Base-by-base conservation (phyloP, 2,888 invertebrate species). In the Apodemia zela region DNA sequence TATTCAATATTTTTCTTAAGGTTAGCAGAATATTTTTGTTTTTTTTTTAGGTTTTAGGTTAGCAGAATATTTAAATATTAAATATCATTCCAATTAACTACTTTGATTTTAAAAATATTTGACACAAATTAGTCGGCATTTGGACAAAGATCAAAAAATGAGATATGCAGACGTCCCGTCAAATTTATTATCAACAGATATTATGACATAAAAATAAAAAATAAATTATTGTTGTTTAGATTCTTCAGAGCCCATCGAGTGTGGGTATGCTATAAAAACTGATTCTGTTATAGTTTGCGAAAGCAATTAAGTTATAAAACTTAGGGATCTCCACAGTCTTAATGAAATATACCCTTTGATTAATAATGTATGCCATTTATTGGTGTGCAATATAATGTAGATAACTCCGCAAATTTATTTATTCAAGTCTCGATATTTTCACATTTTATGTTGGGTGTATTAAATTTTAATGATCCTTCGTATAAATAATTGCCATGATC, bases 281-380 rank as follows among this genome's bases (percentile, higher is more conserved):
- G 81, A 82, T 80, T 78, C 82, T 81, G 86, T 84, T 87, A 87
- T 86, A 87, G 83, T 88, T 89, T 86, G 87, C 89, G 78, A 87
- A 81, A 78, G 82, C 84, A 85, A 90, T 90, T 89, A 90, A 85
- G 88, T 82, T 84, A 84, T 90, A 86, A 90, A 90, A 84, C 80
- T 85, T 81, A 84, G 82, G 82, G 81, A 81, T 78, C 80, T 80
- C 79, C 75, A 77, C 82, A 80, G 82, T 82, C 82, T 82, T 83
- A 86, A 89, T 87, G 84, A 87, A 88, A 88, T 87, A 86, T 87
- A 83, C 81, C 79, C 79, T 79, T 81, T 72, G 66, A 71, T 85
- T 83, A 85, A 85, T 84, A 84, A 85, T 82, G 81, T 78, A 76
- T 76, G 76, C 69, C 78, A 63, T 67, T 67, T 67, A 67, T 66